Evolutionary conservation across 2,888 invertebrate genomes (phyloP).

Genomic region (Drosophila meridionalis): DNA sequence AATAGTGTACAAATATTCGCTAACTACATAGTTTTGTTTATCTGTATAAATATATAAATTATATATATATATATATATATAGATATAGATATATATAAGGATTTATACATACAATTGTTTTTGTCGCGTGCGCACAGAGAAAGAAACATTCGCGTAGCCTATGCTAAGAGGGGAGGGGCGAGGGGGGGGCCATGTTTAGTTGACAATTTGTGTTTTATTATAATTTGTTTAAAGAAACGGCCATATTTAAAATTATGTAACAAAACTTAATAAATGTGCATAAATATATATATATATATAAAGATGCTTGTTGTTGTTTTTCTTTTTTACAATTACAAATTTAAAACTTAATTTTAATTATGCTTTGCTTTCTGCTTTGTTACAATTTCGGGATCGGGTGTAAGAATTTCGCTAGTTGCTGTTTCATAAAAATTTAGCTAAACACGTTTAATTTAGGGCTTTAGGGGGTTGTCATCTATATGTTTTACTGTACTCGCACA

Average conservation of each 20-base stretch:
- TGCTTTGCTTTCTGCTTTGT: conserved; percentile 1
- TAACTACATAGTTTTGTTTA: conserved; percentile 56
- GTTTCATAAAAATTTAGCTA: conserved; percentile 40
- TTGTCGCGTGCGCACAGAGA: conserved; percentile 40
- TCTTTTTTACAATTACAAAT: conserved; percentile 16
- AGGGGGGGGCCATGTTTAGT: background rate
- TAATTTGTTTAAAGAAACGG: conserved; percentile 29
- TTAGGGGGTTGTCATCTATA: background rate
- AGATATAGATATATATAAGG: conserved; percentile 13
- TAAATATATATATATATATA: conserved; percentile 20
- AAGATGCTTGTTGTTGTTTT: background rate
- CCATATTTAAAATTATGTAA: conserved; percentile 59
- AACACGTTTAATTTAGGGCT: conserved; percentile 22
- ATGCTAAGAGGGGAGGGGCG: conserved; percentile 27
- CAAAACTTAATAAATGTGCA: conserved; percentile 52
- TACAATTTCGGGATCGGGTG: background rate
- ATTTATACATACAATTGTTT: conserved; percentile 13
- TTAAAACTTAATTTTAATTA: conserved; percentile 46
- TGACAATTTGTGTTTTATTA: conserved; percentile 4
- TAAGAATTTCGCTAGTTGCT: conserved; percentile 47
- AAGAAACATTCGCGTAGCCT: conserved; percentile 35
- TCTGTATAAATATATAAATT: conserved; percentile 20
- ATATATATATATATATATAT: conserved; percentile 25
- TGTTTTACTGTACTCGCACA: conserved; percentile 21
- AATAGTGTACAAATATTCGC: conserved; percentile 76